Evolutionary conservation across 2,888 invertebrate genomes (phyloP), one percentile per base, ranked within the genome.

Genomic region (Lapara coniferarum): DNA sequence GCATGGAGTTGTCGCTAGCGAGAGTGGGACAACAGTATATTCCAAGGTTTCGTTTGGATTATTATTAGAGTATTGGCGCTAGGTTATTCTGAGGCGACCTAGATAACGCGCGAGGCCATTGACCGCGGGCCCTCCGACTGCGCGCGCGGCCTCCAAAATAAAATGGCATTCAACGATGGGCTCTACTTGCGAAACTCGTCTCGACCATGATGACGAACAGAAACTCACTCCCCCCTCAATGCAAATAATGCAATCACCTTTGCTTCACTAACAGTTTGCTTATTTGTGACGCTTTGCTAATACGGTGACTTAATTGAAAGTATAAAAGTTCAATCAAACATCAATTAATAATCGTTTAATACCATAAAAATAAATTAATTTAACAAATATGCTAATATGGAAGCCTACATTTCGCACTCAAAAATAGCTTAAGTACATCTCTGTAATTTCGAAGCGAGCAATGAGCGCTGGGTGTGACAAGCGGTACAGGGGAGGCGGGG

Each of bases 1-100:
- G 79, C 74, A 79, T 73, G 75, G 82, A 80, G 79, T 75, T 84
- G 83, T 84, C 84, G 80, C 83, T 82, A 81, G 93, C 82, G 84
- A 86, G 92, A 93, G 88, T 83, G 83, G 83, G 93, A 93, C 88
- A 82, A 83, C 84, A 78, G 81, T 85, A 90, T 79, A 79, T 85
- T 83, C 82, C 89, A 89, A 91, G 91, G 92, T 83, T 91, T 85
- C 83, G 82, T 79, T 83, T 83, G 84, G 88, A 92, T 90, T 91
- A 93, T 92, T 93, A 92, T 93, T 92, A 92, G 91, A 92, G 91
- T 92, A 93, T 93, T 89, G 92, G 92, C 91, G 91, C 92, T 93
- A 93, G 93, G 93, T 93, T 93, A 93, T 93, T 93, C 92, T 89
- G 89, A 93, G 90, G 86, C 91, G 92, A 93, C 93, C 93, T 92